phyloP scores from a whole-genome alignment of 2,113 vertebrate genomes.

The Pagrus major region DNA sequence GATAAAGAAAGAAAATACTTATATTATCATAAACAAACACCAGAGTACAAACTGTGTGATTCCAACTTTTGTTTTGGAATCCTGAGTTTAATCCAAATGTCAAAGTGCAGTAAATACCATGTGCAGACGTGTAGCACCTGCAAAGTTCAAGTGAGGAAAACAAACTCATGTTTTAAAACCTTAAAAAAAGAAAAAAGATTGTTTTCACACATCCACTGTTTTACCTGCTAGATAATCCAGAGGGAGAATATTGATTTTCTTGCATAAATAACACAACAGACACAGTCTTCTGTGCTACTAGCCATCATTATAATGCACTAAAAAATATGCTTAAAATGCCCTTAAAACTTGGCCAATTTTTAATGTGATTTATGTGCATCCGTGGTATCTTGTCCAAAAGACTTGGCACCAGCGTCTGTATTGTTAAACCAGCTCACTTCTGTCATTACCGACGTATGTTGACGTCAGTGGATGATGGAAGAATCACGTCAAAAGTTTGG shows the following conservation, averaged over 20 bases:
- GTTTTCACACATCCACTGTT: neutral
- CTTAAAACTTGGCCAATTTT: neutral
- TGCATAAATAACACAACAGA: neutral
- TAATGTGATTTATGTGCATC: neutral
- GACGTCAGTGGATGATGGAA: slow-evolving; percentile 42
- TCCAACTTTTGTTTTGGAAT: neutral
- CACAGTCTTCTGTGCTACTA: neutral
- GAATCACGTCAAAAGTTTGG: slow-evolving; percentile 5
- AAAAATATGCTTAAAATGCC: neutral
- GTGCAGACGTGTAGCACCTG: neutral
- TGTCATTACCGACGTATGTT: slow-evolving; percentile 11
- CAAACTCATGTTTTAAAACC: neutral
- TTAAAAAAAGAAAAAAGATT: neutral
- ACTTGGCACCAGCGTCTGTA: neutral
- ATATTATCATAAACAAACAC: neutral
- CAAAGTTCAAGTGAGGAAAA: neutral
- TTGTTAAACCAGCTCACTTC: slow-evolving; percentile 28
- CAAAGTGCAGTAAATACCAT: neutral
- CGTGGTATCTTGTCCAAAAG: neutral
- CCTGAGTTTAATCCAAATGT: neutral
- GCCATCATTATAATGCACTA: slow-evolving; percentile 17
- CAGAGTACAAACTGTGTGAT: neutral
- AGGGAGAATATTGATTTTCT: neutral
- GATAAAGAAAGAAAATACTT: no score
- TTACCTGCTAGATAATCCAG: neutral